A percentile compares a stretch with the other conserved stretches of the same genome.
phyloP scores from a whole-genome alignment of 2,888 invertebrate genomes.

The Ceriagrion tenellum region DNA sequence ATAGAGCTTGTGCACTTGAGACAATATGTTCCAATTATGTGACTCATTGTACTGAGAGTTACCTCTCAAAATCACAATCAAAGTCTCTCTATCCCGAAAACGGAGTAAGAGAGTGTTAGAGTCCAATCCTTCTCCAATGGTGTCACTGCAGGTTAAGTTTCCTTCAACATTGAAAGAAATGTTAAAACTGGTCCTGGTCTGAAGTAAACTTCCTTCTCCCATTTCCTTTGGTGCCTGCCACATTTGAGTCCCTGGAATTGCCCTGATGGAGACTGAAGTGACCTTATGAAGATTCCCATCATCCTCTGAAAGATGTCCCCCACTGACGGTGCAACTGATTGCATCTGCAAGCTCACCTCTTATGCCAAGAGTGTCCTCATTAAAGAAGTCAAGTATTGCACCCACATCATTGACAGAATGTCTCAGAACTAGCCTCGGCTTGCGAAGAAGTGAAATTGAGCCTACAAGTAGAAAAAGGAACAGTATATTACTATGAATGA shows the following conservation, averaged over 20 bases:
- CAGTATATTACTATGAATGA: background rate
- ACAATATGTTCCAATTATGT: background rate
- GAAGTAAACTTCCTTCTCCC: background rate
- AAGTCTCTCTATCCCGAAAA: background rate
- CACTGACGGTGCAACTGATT: background rate
- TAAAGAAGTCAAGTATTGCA: slow-evolving; percentile 23
- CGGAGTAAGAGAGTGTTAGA: slow-evolving; percentile 28
- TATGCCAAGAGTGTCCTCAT: background rate
- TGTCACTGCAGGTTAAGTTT: slow-evolving; percentile 31
- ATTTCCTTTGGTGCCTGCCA: slow-evolving; percentile 4
- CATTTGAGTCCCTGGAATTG: background rate
- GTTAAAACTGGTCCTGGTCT: slow-evolving; percentile 23
- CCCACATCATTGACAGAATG: background rate
- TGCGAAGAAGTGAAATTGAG: background rate
- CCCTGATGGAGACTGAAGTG: background rate
- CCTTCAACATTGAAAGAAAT: slow-evolving; percentile 26
- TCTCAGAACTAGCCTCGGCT: background rate
- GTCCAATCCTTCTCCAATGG: background rate
- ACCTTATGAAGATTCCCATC: background rate
- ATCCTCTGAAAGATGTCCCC: background rate
- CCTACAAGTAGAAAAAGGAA: background rate
- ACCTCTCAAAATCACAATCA: background rate
- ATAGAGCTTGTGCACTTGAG: background rate
- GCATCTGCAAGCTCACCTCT: background rate
- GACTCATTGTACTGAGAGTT: background rate